Conservation (phyloP, 1,140 invertebrate species). For the Atta cephalotes region DNA sequence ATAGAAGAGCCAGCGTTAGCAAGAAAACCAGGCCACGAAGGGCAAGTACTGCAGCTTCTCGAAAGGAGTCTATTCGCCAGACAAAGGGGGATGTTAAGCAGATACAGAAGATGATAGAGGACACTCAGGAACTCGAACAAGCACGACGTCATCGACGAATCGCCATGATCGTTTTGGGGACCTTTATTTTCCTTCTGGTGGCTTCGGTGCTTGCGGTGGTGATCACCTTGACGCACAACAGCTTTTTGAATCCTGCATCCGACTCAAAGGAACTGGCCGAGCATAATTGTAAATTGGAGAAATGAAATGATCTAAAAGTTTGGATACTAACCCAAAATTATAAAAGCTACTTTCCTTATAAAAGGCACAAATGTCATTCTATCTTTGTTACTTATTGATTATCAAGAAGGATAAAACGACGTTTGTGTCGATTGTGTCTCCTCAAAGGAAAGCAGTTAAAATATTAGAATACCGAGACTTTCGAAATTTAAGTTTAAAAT, state of each 20-base stretch:
- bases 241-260: slow-evolving; percentile 84
- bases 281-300: slow-evolving; percentile 78
- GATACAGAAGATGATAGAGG: slow-evolving; percentile 65
- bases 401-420: too few species aligned
- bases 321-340: slow-evolving; percentile 6
- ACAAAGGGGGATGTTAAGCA: slow-evolving; percentile 84
- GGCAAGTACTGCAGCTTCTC: slow-evolving; percentile 63
- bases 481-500: not conserved
- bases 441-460: too few species aligned
- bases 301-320: slow-evolving; percentile 17
- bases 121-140: slow-evolving; percentile 81
- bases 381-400: too few species aligned
- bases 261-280: slow-evolving; percentile 79
- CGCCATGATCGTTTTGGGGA: slow-evolving; percentile 89
- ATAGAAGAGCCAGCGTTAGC: slow-evolving; percentile 80
- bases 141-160: slow-evolving; percentile 89
- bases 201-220: slow-evolving; percentile 90
- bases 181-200: slow-evolving; percentile 89
- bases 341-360: too few species aligned
- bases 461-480: not conserved
- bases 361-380: too few species aligned
- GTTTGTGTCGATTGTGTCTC: too few species aligned
- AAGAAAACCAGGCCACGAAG: slow-evolving; percentile 76
- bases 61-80: slow-evolving; percentile 83
- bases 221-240: slow-evolving; percentile 90